phyloP scores from a whole-genome alignment of 2,797 vertebrate species.

The Chaunax sp. region DNA sequence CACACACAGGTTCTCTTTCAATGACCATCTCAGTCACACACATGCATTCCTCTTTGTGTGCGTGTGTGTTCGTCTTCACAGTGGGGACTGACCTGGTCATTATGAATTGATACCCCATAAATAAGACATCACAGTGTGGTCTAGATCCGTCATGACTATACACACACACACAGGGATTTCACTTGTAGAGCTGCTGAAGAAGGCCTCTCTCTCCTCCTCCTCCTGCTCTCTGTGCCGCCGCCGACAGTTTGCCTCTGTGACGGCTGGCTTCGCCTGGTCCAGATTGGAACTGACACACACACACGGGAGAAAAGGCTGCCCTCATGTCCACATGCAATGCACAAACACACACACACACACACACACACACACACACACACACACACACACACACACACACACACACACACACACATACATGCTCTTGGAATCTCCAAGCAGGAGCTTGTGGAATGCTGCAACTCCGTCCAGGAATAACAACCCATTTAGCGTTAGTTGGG shows the following conservation, averaged over 20 bases:
- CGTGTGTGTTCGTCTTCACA: conserved; percentile 29
- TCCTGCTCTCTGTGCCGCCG: conserved; percentile 55
- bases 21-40: conserved; percentile 57
- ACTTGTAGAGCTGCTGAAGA: conserved; percentile 55
- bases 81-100: conserved; percentile 74
- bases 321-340: conserved; percentile 51
- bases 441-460: conserved; percentile 73
- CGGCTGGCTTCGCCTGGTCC: conserved; percentile 55
- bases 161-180: conserved; percentile 77
- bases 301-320: conserved; percentile 62
- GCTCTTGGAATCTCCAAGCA: conserved; percentile 60
- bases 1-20: conserved; percentile 17
- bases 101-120: conserved; percentile 85
- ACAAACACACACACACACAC: conserved; percentile 9
- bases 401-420: conserved; percentile 33
- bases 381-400: conserved; percentile 29
- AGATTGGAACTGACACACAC: conserved; percentile 77
- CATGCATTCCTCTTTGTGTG: conserved; percentile 4
- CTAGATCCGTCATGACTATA: conserved; percentile 81
- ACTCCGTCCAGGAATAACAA: conserved; percentile 78
- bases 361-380: conserved; percentile 26
- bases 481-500: conserved; percentile 55
- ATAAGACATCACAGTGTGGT: conserved; percentile 83
- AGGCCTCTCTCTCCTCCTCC: conserved; percentile 41
- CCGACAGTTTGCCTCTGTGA: conserved; percentile 70